Percentiles rank a stretch among this genome's conserved stretches.
Evolutionary conservation across 1,140 invertebrate species (phyloP).

Genomic region (Drosophila nigrodunni): DNA sequence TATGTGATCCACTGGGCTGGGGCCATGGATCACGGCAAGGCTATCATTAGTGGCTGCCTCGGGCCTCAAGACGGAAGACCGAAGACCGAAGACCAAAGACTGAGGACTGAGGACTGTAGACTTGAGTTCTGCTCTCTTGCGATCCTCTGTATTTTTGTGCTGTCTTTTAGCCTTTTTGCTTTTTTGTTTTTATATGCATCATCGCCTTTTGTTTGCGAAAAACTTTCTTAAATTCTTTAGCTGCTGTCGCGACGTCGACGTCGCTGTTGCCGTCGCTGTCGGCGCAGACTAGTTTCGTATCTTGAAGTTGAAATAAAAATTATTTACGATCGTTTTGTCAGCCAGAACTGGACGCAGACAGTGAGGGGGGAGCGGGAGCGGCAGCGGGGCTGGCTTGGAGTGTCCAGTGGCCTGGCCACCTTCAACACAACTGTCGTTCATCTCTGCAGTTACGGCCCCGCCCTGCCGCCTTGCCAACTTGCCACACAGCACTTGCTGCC

Average conservation of each 20-base stretch:
- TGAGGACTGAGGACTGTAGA: not conserved
- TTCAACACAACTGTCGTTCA: constrained; percentile 53
- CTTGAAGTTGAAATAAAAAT: constrained; percentile 81
- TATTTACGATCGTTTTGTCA: constrained; percentile 83
- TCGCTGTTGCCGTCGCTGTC: constrained; percentile 47
- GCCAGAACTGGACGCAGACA: constrained; percentile 67
- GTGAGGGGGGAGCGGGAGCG: not conserved
- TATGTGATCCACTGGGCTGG: constrained; percentile 35
- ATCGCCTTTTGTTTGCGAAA: constrained; percentile 76
- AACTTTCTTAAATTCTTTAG: constrained; percentile 79
- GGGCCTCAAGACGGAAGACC: constrained; percentile 30
- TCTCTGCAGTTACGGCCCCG: constrained; percentile 36
- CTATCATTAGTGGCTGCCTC: constrained; percentile 70
- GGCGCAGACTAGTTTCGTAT: constrained; percentile 74
- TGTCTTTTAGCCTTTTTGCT: not conserved
- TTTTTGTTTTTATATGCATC: constrained; percentile 61
- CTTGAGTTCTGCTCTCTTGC: constrained; percentile 23
- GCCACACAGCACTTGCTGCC: constrained; percentile 45
- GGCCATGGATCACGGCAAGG: constrained; percentile 56
- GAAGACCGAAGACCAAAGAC: constrained; percentile 31
- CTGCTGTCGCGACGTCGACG: constrained; percentile 19
- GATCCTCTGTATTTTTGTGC: not conserved
- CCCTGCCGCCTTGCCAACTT: constrained; percentile 31
- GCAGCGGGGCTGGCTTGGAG: not conserved
- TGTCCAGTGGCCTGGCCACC: constrained; percentile 54